These are phyloP conservation scores for Hetaerina titia DNA, from an alignment of 2,888 invertebrate genomes.

Conservation along the genomic window DNA sequence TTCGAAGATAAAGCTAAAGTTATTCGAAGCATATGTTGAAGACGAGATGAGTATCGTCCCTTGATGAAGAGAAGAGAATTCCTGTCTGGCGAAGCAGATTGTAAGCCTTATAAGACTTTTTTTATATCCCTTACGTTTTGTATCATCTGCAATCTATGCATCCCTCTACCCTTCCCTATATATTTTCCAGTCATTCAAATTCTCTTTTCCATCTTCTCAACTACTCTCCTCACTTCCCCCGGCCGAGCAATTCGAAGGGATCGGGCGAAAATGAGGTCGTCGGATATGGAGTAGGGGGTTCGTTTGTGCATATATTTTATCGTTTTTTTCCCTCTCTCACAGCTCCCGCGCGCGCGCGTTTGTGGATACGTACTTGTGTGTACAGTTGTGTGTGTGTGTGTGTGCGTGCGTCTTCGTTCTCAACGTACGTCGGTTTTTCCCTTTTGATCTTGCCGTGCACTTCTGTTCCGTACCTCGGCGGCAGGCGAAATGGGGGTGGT, in stretches of 20 bases:
- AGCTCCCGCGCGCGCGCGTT: neutral
- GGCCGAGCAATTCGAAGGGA: neutral
- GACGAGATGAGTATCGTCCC: too few species aligned
- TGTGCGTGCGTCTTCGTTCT: neutral
- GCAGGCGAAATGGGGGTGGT: neutral
- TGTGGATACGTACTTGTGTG: neutral
- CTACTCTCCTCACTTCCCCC: neutral
- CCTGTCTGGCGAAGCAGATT: too few species aligned
- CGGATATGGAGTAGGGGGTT: neutral
- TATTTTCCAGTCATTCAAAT: neutral
- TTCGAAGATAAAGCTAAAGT: neutral
- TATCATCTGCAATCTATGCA: too few species aligned
- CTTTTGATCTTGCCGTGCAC: slow-evolving; percentile 49
- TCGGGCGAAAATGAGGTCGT: neutral
- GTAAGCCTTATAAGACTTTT: too few species aligned
- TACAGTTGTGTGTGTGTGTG: neutral
- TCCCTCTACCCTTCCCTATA: too few species aligned
- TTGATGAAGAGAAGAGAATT: too few species aligned
- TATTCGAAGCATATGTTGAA: neutral
- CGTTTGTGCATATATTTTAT: slow-evolving; percentile 1
- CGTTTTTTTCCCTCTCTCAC: neutral
- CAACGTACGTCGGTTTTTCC: slow-evolving; percentile 37
- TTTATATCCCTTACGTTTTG: too few species aligned
- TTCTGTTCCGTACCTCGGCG: neutral
- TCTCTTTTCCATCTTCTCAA: neutral